Evolutionary conservation across 2,888 invertebrate genomes (phyloP), one percentile per base, ranked within the genome.

Genomic region (Drosophila cracens): DNA sequence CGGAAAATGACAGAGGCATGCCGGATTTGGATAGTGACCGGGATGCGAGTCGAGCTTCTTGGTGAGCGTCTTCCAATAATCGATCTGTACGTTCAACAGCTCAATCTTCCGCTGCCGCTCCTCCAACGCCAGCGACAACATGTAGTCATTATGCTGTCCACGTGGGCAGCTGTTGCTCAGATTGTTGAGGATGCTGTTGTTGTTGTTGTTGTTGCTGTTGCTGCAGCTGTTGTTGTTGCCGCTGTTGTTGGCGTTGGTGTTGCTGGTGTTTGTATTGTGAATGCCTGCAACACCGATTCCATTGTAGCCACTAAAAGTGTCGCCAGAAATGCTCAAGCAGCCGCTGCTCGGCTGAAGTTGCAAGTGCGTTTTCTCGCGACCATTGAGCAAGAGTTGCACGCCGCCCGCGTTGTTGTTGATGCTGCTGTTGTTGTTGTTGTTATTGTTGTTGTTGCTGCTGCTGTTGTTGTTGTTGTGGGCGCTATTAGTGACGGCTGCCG

Each of bases 61-160:
- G 38, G 93, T 93, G 46, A 93, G 74, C 16, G 92, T 92, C 53
- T 92, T 92, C 93, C 93, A 93, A 61, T 93, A 93, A 29, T 92
- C 92, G 38, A 93, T 93, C 84, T 93, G 93, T 63, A 90, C 93
- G 74, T 93, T 92, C 4, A 93, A 51, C 61, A 93, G 78, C 52
- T 93, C 93, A 34, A 93, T 93, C 74, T 92, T 93, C 0, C 91
- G 84, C 68, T 91, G 92, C 8, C 93, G 89, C 81, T 93, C 93
- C 82, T 93, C 93, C 63, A 93, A 83, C 11, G 92, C 92, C 79
- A 93, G 72, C 38, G 90, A 80, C 73, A 92, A 84, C 60, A 93
- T 88, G 38, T 91, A 91, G 62, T 93, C 93, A 51, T 91, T 92
- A 60, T 86, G 87, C 60, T 82, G 87, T 1, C 67, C 77, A 0